These are phyloP conservation scores for Marronus borbonicus DNA, from an alignment of 2,888 invertebrate genomes.

Conservation along the genomic window DNA sequence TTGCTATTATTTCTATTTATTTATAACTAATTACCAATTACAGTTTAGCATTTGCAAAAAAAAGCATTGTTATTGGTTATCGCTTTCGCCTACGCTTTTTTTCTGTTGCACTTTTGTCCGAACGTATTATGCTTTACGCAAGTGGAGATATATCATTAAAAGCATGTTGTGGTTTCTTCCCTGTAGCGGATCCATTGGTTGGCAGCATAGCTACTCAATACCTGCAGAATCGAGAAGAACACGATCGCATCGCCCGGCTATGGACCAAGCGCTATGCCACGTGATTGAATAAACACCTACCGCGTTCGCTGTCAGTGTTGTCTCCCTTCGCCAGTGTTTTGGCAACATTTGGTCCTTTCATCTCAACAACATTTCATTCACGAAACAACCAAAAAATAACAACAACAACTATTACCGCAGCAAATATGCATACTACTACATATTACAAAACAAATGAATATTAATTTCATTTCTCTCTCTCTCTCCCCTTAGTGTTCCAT, in stretches of 20 bases:
- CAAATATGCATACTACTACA: not conserved
- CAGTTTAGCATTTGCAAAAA: too few relatives aligned
- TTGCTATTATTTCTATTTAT: too few relatives aligned
- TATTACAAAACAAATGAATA: constrained; percentile 25
- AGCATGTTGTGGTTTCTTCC: constrained; percentile 45
- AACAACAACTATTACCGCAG: constrained; percentile 20
- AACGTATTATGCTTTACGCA: too few relatives aligned
- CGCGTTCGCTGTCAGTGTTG: constrained; percentile 64
- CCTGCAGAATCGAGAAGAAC: constrained; percentile 96
- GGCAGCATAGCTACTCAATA: constrained; percentile 99
- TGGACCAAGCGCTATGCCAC: constrained; percentile 99
- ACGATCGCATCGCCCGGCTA: constrained; percentile 97
- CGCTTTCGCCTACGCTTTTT: too few relatives aligned
- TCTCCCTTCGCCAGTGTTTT: constrained; percentile 65
- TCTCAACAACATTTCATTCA: constrained; percentile 58
- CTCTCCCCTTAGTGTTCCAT: constrained; percentile 54
- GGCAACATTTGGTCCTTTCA: constrained; percentile 66
- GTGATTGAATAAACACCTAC: constrained; percentile 75
- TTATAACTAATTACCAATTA: too few relatives aligned
- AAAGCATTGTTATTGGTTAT: too few relatives aligned
- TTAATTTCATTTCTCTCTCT: constrained; percentile 52
- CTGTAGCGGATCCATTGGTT: constrained; percentile 94
- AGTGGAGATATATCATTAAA: not conserved
- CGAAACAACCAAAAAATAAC: constrained; percentile 31
- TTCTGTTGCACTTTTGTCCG: too few relatives aligned